phyloP scores from a whole-genome alignment of 2,797 vertebrate species.

The Petrocephalus sullivani region DNA sequence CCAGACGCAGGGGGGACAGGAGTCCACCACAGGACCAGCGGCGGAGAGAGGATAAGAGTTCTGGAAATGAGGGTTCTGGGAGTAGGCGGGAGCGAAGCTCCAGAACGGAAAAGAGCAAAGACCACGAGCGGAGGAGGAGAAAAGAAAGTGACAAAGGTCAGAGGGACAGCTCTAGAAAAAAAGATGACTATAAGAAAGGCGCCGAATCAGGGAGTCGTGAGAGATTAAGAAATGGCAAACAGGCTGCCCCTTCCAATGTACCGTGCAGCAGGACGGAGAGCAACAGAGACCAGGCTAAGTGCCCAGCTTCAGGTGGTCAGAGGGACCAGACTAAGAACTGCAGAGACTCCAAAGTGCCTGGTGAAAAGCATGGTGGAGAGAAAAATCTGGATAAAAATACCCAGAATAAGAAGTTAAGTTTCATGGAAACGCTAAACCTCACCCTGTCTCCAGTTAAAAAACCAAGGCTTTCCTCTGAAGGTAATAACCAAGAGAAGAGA shows the following conservation, averaged over 20 bases:
- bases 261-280: neutral
- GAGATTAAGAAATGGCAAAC: slow-evolving; percentile 35
- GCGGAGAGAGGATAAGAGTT: slow-evolving; percentile 62
- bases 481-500: neutral
- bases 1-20: slow-evolving; percentile 37
- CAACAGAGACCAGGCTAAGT: neutral
- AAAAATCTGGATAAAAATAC: slow-evolving; percentile 50
- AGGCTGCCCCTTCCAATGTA: neutral
- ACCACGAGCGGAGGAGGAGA: slow-evolving; percentile 50
- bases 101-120: slow-evolving; percentile 38
- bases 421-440: slow-evolving; percentile 95
- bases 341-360: slow-evolving; percentile 21
- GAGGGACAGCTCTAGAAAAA: slow-evolving; percentile 37
- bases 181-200: slow-evolving; percentile 36
- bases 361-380: slow-evolving; percentile 35
- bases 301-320: slow-evolving; percentile 3
- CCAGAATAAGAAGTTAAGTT: slow-evolving; percentile 83
- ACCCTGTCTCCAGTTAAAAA: slow-evolving; percentile 92
- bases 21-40: slow-evolving; percentile 51
- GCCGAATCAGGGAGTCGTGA: slow-evolving; percentile 42
- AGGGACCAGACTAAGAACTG: slow-evolving; percentile 18
- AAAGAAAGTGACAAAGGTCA: slow-evolving; percentile 54
- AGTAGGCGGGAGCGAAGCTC: slow-evolving; percentile 47
- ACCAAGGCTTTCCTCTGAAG: slow-evolving; percentile 28
- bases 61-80: slow-evolving; percentile 54